phyloP scores from a whole-genome alignment of 2,797 vertebrate genomes.

The Tauraco hartlaubi region DNA sequence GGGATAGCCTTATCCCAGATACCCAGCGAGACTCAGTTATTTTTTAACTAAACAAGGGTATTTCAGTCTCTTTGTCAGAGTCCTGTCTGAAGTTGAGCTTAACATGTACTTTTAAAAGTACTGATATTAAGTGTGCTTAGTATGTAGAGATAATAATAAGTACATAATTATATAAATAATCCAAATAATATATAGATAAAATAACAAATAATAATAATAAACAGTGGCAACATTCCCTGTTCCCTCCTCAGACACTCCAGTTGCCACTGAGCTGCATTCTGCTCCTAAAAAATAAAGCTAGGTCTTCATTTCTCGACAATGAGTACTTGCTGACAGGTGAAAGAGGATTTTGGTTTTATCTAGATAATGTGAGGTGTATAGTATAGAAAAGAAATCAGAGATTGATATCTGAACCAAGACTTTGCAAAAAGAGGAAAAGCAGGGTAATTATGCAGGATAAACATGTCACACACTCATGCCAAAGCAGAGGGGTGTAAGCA shows the following conservation, averaged over 20 bases:
- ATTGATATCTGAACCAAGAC: neutral
- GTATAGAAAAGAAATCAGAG: neutral
- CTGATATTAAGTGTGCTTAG: neutral
- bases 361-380: neutral
- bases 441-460: conserved; percentile 23
- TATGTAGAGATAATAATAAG: neutral
- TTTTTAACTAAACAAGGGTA: neutral
- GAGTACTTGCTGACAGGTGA: neutral
- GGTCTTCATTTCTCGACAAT: conserved; percentile 15
- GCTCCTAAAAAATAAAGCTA: neutral
- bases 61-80: neutral
- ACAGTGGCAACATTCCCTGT: neutral
- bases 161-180: neutral
- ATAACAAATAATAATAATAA: neutral
- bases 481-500: neutral
- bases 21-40: neutral
- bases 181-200: neutral
- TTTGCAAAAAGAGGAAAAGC: neutral
- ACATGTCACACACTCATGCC: neutral
- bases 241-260: neutral
- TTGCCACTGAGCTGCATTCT: neutral
- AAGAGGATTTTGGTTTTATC: conserved; percentile 26
- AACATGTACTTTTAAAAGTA: neutral
- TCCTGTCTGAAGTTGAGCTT: neutral
- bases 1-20: neutral